Conservation (phyloP, 2,888 invertebrate genomes). For the Cybosia mesomella region DNA sequence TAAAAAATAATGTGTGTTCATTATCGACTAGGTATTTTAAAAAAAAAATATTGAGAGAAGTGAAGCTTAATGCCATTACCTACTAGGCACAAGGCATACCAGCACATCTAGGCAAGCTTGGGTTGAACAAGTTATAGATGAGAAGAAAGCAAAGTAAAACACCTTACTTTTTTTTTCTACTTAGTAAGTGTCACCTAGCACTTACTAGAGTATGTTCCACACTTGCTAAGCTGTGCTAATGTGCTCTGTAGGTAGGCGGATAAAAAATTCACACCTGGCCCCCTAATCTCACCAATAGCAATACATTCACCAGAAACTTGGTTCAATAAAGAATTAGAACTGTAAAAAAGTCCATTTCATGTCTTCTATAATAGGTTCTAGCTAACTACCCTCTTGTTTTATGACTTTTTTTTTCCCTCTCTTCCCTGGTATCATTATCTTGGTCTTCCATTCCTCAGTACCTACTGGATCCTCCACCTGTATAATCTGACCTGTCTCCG, state of each 20-base stretch:
- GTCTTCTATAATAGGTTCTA: slow-evolving; percentile 6
- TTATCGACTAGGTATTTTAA: no score
- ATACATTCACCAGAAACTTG: not conserved
- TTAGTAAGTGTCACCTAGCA: no score
- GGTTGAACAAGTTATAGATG: no score
- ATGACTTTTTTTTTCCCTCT: slow-evolving; percentile 73
- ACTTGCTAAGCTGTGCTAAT: not conserved
- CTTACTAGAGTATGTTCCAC: no score
- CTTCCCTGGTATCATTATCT: slow-evolving; percentile 78
- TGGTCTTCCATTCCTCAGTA: slow-evolving; percentile 80
- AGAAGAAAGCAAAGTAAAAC: no score
- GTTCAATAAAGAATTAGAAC: not conserved
- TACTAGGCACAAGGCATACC: no score
- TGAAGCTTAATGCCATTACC: no score
- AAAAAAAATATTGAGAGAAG: no score
- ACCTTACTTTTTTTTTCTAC: no score
- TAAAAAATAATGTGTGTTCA: no score
- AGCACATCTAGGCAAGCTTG: no score
- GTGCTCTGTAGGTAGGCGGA: not conserved
- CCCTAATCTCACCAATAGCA: not conserved
- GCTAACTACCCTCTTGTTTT: slow-evolving; percentile 61
- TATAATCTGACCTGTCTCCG: slow-evolving; percentile 77
- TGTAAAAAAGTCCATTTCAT: not conserved
- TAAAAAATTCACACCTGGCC: not conserved
- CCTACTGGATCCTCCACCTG: slow-evolving; percentile 68